Percentiles rank a stretch among this genome's conserved stretches.
Conservation (phyloP, 1,140 invertebrate genomes). For the Drosophila repletoides region DNA sequence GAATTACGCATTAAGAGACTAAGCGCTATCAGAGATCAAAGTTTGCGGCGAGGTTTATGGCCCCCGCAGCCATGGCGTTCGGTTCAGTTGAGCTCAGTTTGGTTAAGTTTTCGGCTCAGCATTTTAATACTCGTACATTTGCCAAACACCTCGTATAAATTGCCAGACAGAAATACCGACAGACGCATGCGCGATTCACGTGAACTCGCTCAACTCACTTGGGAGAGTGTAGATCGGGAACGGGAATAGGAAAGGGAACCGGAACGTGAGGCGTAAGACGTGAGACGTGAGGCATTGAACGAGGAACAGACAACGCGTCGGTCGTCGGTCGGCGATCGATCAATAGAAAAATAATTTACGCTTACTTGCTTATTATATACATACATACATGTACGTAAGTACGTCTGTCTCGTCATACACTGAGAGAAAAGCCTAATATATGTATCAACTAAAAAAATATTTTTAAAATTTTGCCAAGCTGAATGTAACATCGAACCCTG, state of each 20-base stretch:
- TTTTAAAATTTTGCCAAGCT: too few relatives aligned
- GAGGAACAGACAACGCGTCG: too few relatives aligned
- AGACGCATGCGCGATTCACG: constrained; percentile 68
- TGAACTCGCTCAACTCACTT: constrained; percentile 28
- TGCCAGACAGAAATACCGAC: constrained; percentile 32
- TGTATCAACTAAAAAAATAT: too few relatives aligned
- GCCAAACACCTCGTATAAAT: constrained; percentile 52
- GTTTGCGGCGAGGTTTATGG: constrained; percentile 27
- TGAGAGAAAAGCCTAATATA: too few relatives aligned
- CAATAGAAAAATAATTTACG: constrained; percentile 65
- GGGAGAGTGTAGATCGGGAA: neutral
- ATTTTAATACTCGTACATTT: neutral
- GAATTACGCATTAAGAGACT: constrained; percentile 4
- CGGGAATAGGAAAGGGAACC: neutral
- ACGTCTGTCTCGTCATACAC: constrained; percentile 19
- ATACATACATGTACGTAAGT: constrained; percentile 16
- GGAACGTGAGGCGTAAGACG: neutral
- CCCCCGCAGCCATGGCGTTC: neutral
- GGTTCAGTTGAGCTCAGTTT: neutral
- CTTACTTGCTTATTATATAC: constrained; percentile 46
- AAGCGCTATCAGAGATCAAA: constrained; percentile 27
- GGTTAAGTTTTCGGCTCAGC: neutral
- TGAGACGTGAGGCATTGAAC: neutral
- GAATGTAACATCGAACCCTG: too few relatives aligned
- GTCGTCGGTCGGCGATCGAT: constrained; percentile 38